A percentile compares a stretch with the other conserved stretches of the same genome.
phyloP scores from a whole-genome alignment of 2,113 vertebrate genomes.

The Sinocyclocheilus anshuiensis region DNA sequence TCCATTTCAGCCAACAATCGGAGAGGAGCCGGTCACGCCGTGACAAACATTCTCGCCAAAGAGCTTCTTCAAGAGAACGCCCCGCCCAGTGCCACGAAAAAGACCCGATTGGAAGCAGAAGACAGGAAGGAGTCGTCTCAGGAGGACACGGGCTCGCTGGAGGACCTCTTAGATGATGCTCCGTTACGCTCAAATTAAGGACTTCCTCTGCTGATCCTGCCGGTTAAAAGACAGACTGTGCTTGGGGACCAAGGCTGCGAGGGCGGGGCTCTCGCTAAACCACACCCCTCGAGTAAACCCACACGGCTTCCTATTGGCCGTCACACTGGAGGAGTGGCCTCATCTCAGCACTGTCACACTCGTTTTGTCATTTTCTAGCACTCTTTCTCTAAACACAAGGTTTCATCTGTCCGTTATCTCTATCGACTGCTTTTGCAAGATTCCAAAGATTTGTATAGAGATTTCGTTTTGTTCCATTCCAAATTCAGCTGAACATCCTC shows the following conservation, averaged over 20 bases:
- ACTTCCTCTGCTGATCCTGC: not conserved
- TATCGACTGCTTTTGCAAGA: not conserved
- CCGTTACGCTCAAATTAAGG: conserved; percentile 67
- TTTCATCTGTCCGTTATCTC: not conserved
- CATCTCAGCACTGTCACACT: conserved; percentile 30
- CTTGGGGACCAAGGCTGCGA: conserved; percentile 35
- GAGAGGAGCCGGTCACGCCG: conserved; percentile 82
- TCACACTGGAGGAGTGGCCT: conserved; percentile 41
- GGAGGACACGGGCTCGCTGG: conserved; percentile 67
- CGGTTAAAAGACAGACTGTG: conserved; percentile 44
- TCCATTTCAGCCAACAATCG: conserved; percentile 78
- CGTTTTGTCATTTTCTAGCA: not conserved
- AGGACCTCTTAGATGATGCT: conserved; percentile 70
- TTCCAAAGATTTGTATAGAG: conserved; percentile 41
- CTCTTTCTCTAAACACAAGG: conserved; percentile 17
- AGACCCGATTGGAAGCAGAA: conserved; percentile 50
- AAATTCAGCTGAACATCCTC: not conserved
- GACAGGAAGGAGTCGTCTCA: conserved; percentile 60
- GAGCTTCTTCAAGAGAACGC: conserved; percentile 83
- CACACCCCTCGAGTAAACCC: conserved; percentile 6
- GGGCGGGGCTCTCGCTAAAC: conserved; percentile 46
- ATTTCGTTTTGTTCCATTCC: not conserved
- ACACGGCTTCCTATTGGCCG: conserved; percentile 31
- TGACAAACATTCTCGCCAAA: conserved; percentile 86
- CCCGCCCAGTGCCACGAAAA: conserved; percentile 57